These are phyloP conservation scores for Suillia variegata DNA, from an alignment of 2,888 invertebrate species.

Conservation along the genomic window DNA sequence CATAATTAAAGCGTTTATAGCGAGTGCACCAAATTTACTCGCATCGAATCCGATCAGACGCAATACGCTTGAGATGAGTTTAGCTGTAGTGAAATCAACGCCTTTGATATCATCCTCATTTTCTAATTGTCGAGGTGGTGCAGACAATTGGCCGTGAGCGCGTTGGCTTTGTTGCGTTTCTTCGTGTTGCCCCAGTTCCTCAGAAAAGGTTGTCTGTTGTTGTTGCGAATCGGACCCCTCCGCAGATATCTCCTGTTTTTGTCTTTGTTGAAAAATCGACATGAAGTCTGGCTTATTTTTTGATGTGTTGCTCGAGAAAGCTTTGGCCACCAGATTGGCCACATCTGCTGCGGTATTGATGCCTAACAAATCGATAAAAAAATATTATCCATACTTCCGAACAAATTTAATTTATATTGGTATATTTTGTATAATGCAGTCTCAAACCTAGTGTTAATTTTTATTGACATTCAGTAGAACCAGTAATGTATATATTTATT, in stretches of 20 bases:
- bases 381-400: neutral
- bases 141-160: neutral
- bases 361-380: conserved; percentile 45
- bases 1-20: conserved; percentile 81
- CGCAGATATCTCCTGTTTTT: conserved; percentile 1
- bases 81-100: conserved; percentile 34
- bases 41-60: conserved; percentile 77
- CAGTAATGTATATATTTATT: too few relatives aligned
- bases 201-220: conserved; percentile 15
- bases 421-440: too few relatives aligned
- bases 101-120: conserved; percentile 22
- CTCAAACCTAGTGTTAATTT: too few relatives aligned
- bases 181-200: neutral
- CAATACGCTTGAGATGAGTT: conserved; percentile 64
- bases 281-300: conserved; percentile 40
- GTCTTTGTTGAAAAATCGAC: conserved; percentile 40
- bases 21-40: conserved; percentile 78
- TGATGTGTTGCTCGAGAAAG: conserved; percentile 57
- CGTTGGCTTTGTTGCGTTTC: conserved; percentile 13
- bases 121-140: neutral
- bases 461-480: too few relatives aligned
- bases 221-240: conserved; percentile 28
- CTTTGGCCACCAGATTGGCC: conserved; percentile 67
- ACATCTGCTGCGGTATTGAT: conserved; percentile 66
- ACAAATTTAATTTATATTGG: neutral